A percentile compares a stretch with the other conserved stretches of the same genome.
Conservation (phyloP, 2,113 vertebrate genomes). For the Sapayoa aenigma region DNA sequence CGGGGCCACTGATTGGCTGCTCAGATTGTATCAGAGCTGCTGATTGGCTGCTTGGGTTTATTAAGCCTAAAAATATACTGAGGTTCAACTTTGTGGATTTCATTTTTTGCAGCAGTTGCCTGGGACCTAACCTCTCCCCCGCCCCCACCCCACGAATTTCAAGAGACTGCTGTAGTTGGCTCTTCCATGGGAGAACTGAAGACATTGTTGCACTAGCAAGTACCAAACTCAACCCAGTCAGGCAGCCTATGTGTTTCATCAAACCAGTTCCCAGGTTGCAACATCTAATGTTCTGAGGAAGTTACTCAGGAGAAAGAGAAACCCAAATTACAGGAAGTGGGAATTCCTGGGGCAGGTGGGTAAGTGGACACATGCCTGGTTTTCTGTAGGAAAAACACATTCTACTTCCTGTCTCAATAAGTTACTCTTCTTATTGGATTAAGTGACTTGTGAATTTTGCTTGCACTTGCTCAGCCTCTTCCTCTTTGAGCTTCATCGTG, state of each 20-base stretch:
- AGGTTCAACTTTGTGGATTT: too few relatives aligned
- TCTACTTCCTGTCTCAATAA: background rate
- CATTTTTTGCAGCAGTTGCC: too few relatives aligned
- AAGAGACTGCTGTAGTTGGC: fast-evolving
- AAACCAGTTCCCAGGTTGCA: fast-evolving
- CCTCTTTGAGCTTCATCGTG: background rate
- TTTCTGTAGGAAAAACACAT: background rate
- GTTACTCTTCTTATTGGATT: background rate
- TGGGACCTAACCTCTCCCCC: too few relatives aligned
- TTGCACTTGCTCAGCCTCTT: background rate
- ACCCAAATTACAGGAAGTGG: too few relatives aligned
- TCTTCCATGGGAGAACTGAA: fast-evolving
- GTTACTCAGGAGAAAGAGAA: background rate
- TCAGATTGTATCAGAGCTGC: too few relatives aligned
- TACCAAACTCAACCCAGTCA: fast-evolving
- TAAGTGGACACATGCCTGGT: background rate
- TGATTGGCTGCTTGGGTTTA: too few relatives aligned
- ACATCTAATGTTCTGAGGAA: background rate
- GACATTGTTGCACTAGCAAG: fast-evolving
- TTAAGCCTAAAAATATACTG: too few relatives aligned
- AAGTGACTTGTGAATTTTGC: too few relatives aligned
- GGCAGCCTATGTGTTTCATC: fast-evolving
- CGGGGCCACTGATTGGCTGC: too few relatives aligned
- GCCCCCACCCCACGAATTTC: too few relatives aligned
- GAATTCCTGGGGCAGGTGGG: fast-evolving